phyloP scores from a whole-genome alignment of 2,888 invertebrate species.

The Tanytarsus gracilentus region DNA sequence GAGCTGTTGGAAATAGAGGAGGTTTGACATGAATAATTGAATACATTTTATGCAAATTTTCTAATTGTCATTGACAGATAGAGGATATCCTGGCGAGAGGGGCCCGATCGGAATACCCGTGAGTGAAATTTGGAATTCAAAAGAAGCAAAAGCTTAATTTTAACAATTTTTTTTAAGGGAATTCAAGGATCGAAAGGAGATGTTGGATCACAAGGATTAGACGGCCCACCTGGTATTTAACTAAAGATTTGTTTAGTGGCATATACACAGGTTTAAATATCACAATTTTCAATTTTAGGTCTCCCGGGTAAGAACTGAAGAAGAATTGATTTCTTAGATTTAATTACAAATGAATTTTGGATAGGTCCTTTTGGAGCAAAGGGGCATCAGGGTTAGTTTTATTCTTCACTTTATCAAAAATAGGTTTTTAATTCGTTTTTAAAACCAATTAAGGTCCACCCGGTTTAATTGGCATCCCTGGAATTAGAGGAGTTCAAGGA shows the following conservation, averaged over 20 bases:
- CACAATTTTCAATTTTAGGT: neutral
- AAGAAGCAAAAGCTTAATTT: neutral
- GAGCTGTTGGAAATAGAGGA: constrained; percentile 54
- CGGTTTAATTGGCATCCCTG: constrained; percentile 71
- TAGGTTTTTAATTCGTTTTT: neutral
- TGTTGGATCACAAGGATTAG: constrained; percentile 47
- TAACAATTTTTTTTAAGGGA: constrained; percentile 37
- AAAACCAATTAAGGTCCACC: constrained; percentile 49
- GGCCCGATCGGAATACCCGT: constrained; percentile 56
- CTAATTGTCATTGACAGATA: constrained; percentile 34
- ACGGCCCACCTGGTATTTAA: constrained; percentile 60
- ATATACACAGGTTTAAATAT: neutral
- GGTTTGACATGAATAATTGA: constrained; percentile 34
- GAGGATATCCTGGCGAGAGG: constrained; percentile 67
- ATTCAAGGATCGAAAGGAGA: constrained; percentile 47
- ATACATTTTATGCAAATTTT: constrained; percentile 32
- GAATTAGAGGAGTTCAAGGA: constrained; percentile 58
- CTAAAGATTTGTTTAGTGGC: neutral
- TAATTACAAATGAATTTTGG: too few relatives aligned
- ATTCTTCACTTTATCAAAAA: neutral
- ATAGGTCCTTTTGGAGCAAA: constrained; percentile 53
- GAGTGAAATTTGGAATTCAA: neutral
- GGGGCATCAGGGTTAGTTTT: constrained; percentile 50
- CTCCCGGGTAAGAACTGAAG: too few relatives aligned
- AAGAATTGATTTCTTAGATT: too few relatives aligned